A percentile compares a stretch with the other conserved stretches of the same genome.
These are phyloP conservation scores for Synanthedon myopaeformis DNA, from an alignment of 2,888 invertebrate species.

Conservation along the genomic window DNA sequence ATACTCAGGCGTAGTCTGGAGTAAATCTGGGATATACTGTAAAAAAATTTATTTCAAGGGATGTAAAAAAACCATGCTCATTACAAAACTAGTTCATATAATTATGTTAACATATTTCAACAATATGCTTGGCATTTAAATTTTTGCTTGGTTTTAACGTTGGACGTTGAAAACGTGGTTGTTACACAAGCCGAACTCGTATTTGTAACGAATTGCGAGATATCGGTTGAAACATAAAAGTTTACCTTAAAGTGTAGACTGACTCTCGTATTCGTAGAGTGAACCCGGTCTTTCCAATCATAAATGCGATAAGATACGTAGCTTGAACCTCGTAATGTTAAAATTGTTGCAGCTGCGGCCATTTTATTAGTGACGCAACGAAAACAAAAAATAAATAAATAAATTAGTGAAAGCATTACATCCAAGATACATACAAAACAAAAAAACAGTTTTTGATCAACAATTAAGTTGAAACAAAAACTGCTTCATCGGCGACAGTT, in stretches of 20 bases:
- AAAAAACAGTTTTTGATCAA: constrained; percentile 8
- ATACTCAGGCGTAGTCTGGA: too few relatives aligned
- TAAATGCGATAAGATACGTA: constrained; percentile 93
- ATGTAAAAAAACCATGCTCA: too few relatives aligned
- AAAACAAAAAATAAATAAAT: neutral
- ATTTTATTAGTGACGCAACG: constrained; percentile 9
- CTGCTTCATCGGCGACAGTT: constrained; percentile 3
- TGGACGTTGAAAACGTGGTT: neutral
- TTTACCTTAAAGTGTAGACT: constrained; percentile 88
- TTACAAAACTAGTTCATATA: too few relatives aligned
- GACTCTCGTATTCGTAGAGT: constrained; percentile 87
- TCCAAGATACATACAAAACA: neutral
- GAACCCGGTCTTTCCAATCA: constrained; percentile 92
- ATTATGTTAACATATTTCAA: neutral
- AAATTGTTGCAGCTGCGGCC: constrained; percentile 81
- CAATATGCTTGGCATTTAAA: neutral
- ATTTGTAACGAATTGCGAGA: neutral
- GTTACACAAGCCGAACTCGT: neutral
- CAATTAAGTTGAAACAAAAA: constrained; percentile 20
- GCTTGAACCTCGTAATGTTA: constrained; percentile 90
- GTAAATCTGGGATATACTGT: too few relatives aligned
- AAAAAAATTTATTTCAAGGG: too few relatives aligned
- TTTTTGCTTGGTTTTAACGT: neutral
- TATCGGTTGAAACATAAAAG: constrained; percentile 1
- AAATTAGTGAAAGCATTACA: constrained; percentile 9